Percentiles rank a stretch among this genome's conserved stretches.
These are phyloP conservation scores for Parotocinclus haroldoi DNA, from an alignment of 2,797 vertebrate species.

Conservation along the genomic window DNA sequence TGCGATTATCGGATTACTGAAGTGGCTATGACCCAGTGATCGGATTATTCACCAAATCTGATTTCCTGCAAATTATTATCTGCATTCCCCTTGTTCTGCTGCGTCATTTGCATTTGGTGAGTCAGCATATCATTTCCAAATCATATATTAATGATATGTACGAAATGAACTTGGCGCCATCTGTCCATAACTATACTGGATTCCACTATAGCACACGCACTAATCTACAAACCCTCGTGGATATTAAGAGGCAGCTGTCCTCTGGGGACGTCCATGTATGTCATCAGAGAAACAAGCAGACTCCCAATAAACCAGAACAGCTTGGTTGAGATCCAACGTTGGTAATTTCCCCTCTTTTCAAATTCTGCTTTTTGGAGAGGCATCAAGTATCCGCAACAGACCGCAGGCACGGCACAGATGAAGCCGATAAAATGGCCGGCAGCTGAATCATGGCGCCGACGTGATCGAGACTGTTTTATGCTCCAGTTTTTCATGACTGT, in stretches of 20 bases:
- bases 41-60: too few species aligned
- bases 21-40: too few species aligned
- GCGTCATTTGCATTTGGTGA: conserved; percentile 18
- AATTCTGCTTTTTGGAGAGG: conserved; percentile 64
- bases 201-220: neutral
- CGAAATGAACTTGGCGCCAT: conserved; percentile 1
- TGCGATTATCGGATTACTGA: too few species aligned
- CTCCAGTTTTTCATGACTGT: conserved; percentile 35
- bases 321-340: conserved; percentile 28
- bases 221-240: conserved; percentile 30
- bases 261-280: conserved; percentile 54
- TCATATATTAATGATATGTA: neutral
- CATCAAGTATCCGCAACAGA: conserved; percentile 68
- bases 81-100: neutral
- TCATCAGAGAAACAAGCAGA: conserved; percentile 55
- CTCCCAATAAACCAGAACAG: conserved; percentile 47
- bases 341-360: conserved; percentile 37
- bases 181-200: conserved; percentile 9
- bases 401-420: conserved; percentile 65
- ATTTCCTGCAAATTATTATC: too few species aligned
- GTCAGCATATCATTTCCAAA: conserved; percentile 7
- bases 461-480: conserved; percentile 5
- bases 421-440: conserved; percentile 72
- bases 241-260: conserved; percentile 63
- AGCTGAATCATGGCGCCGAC: conserved; percentile 59